Evolutionary conservation across 1,140 invertebrate genomes (phyloP).

Genomic region (Drosophila lini): DNA sequence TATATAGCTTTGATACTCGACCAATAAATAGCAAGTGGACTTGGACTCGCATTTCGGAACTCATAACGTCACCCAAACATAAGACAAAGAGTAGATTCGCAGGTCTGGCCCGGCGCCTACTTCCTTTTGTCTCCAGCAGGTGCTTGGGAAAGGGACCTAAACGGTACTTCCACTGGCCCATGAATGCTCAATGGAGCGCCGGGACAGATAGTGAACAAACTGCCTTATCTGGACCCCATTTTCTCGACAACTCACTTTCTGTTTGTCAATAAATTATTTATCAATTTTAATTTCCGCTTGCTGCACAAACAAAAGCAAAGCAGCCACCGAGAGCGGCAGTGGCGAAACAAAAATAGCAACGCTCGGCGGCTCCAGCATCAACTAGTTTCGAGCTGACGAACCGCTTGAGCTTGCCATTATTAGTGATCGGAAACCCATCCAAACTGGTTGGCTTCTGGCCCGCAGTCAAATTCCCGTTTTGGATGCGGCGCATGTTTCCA

Average conservation of each 20-base stretch:
- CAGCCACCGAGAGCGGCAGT: constrained; percentile 36
- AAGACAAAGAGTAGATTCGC: background rate
- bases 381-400: constrained; percentile 34
- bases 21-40: background rate
- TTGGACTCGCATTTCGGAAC: background rate
- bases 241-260: constrained; percentile 8
- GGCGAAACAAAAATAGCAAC: constrained; percentile 45
- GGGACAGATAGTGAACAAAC: constrained; percentile 3
- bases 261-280: constrained; percentile 66
- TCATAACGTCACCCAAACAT: constrained; percentile 14
- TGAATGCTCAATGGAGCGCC: background rate
- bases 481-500: constrained; percentile 20
- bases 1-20: background rate
- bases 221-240: constrained; percentile 4
- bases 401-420: constrained; percentile 14
- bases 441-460: constrained; percentile 37
- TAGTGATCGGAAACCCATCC: constrained; percentile 32
- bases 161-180: too few species aligned
- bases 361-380: constrained; percentile 4
- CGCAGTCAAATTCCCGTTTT: constrained; percentile 27
- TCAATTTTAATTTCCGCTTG: constrained; percentile 69
- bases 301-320: constrained; percentile 25
- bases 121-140: background rate
- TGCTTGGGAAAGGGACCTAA: background rate
- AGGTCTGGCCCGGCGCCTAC: background rate